phyloP scores from a whole-genome alignment of 2,888 invertebrate genomes.

The Macropis europaea region DNA sequence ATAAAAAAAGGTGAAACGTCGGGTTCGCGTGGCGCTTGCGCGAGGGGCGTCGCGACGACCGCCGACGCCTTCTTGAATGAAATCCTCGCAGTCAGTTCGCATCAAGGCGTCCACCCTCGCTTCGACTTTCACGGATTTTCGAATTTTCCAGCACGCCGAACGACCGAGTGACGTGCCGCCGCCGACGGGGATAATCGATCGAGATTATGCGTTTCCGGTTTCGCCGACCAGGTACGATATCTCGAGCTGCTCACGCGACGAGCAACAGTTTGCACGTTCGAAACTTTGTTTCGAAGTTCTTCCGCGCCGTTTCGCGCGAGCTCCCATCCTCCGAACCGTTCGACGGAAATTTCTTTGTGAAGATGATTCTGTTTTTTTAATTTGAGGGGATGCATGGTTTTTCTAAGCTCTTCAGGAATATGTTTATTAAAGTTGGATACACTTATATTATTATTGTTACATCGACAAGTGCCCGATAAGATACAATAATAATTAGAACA shows the following conservation, averaged over 20 bases:
- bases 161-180: slow-evolving; percentile 33
- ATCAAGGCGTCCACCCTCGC: slow-evolving; percentile 70
- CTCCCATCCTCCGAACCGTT: too few relatives aligned
- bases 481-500: too few relatives aligned
- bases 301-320: too few relatives aligned
- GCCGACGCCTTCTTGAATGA: slow-evolving; percentile 76
- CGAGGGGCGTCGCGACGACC: slow-evolving; percentile 68
- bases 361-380: too few relatives aligned
- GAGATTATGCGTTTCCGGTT: background rate
- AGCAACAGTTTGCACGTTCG: background rate
- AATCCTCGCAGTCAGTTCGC: slow-evolving; percentile 70
- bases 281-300: background rate
- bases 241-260: background rate
- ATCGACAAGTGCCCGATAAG: too few relatives aligned
- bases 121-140: slow-evolving; percentile 61
- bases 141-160: slow-evolving; percentile 5
- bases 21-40: slow-evolving; percentile 67
- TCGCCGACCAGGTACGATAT: slow-evolving; percentile 17
- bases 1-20: slow-evolving; percentile 29
- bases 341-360: too few relatives aligned
- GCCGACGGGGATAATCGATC: slow-evolving; percentile 47
- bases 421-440: too few relatives aligned
- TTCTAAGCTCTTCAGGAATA: too few relatives aligned
- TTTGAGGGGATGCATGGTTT: too few relatives aligned
- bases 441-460: too few relatives aligned